Conservation (phyloP, 2,888 invertebrate genomes). For the Drosophila neonasuta region DNA sequence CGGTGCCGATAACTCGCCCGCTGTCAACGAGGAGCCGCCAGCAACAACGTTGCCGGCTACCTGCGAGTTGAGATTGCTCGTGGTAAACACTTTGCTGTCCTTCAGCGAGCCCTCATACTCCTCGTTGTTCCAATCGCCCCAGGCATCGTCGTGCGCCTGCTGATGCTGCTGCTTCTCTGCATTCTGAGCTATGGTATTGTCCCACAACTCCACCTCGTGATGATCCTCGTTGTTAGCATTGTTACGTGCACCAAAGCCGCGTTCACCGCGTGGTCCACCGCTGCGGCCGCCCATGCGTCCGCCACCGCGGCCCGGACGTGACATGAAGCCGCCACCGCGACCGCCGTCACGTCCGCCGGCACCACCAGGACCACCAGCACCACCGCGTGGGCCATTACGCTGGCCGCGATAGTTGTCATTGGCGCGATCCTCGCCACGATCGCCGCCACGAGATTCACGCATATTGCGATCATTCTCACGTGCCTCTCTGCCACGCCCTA, state of each 20-base stretch:
- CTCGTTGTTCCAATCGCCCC: conserved; percentile 93
- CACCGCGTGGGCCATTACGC: conserved; percentile 61
- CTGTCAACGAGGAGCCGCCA: conserved; percentile 77
- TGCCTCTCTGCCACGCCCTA: conserved; percentile 85
- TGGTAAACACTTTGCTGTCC: conserved; percentile 96
- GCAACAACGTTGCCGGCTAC: conserved; percentile 76
- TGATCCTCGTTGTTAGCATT: conserved; percentile 80
- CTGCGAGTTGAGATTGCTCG: conserved; percentile 83
- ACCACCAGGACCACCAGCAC: conserved; percentile 59
- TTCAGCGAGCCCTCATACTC: conserved; percentile 97
- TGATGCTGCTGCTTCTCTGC: conserved; percentile 81
- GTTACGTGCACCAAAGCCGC: conserved; percentile 74
- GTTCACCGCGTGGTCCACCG: conserved; percentile 82
- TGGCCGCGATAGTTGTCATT: conserved; percentile 72
- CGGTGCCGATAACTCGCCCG: conserved; percentile 82
- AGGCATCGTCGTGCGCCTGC: conserved; percentile 82
- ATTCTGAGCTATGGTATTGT: conserved; percentile 83
- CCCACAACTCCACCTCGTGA: conserved; percentile 84
- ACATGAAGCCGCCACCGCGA: conserved; percentile 64
- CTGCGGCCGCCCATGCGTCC: conserved; percentile 83
- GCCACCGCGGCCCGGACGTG: conserved; percentile 81
- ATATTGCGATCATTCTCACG: conserved; percentile 86
- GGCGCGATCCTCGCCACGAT: conserved; percentile 74
- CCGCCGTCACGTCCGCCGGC: conserved; percentile 70
- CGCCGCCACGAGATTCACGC: conserved; percentile 80